Conservation (phyloP, 2,797 vertebrate genomes). For the Lacerta agilis region DNA sequence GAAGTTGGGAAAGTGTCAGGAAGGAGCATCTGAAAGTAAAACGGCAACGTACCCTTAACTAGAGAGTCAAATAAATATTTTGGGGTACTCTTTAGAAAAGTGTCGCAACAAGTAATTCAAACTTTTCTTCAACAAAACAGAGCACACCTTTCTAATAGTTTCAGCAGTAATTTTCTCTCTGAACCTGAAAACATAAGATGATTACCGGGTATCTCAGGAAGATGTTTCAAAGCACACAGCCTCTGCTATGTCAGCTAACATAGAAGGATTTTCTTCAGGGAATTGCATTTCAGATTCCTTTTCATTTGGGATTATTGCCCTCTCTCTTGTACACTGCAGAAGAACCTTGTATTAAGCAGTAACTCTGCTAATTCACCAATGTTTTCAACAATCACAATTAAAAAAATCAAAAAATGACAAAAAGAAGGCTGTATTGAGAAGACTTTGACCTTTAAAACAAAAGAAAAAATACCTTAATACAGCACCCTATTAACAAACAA, state of each 20-base stretch:
- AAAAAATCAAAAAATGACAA: not conserved
- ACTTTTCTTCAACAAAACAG: not conserved
- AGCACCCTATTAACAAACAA: not conserved
- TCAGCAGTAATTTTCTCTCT: not conserved
- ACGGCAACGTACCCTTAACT: too few species aligned
- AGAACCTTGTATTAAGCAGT: not conserved
- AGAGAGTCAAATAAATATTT: not conserved
- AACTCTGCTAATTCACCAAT: not conserved
- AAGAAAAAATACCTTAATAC: not conserved
- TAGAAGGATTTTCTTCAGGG: not conserved
- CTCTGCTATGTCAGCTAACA: not conserved
- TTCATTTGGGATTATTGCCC: not conserved
- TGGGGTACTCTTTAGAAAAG: too few species aligned
- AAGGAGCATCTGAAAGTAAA: not conserved
- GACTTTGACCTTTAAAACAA: not conserved
- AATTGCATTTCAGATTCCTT: not conserved
- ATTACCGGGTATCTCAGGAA: not conserved
- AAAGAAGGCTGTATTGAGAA: not conserved
- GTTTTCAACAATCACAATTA: not conserved
- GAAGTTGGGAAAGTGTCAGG: not conserved
- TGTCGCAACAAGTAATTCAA: not conserved
- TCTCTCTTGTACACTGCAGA: not conserved
- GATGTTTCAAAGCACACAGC: not conserved
- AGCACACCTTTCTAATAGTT: not conserved
- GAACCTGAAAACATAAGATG: not conserved